Base-by-base conservation (phyloP, 2,113 vertebrate species). In the Spermophilus dauricus region DNA sequence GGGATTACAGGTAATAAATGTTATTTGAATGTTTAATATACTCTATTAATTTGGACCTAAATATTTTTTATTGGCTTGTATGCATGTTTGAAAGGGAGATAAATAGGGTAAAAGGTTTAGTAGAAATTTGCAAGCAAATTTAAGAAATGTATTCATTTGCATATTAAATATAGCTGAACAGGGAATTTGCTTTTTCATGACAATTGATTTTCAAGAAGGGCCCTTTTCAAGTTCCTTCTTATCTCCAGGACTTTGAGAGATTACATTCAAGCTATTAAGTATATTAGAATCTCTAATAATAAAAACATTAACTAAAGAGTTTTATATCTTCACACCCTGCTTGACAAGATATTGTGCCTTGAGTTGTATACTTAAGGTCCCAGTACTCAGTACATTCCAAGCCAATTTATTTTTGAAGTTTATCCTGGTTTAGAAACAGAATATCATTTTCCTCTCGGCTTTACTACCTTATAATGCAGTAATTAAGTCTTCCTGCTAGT, bases 121-220 rank as follows among this genome's bases (percentile, higher is more conserved):
- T 39, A 65, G 63, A 89, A 86, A 48, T 83, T 69, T 93, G 58
- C 26, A 97, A 94, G 48, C 28, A 86, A 37, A 42, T 97, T 96
- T 82, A 92, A 94, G n/a, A 4, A 22, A 67, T 88, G 5, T 65
- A 30, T 76, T 84, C 92, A 61, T 83, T 89, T 91, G 53, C 9
- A 58, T 89, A 58, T 70, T 95, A 92, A 95, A 70, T 61, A 65
- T 65, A 51, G 9, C 37, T 88, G 67, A 87, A 85, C 61, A 87
- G 53, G 11, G 77, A 76, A 42, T 67, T 67, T 91, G 10, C 8
- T 75, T 88, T 95, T 63, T 87, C 53, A 51, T n/a, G 63, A 85
- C 51, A 86, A 10, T 69, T 87, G 84, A 89, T 32, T 96, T 96
- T 94, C 48, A 95, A 83, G 26, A 85, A 91, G 90, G 77, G 30